Evolutionary conservation across 2,113 vertebrate species (phyloP).

Genomic region (Fulica atra): DNA sequence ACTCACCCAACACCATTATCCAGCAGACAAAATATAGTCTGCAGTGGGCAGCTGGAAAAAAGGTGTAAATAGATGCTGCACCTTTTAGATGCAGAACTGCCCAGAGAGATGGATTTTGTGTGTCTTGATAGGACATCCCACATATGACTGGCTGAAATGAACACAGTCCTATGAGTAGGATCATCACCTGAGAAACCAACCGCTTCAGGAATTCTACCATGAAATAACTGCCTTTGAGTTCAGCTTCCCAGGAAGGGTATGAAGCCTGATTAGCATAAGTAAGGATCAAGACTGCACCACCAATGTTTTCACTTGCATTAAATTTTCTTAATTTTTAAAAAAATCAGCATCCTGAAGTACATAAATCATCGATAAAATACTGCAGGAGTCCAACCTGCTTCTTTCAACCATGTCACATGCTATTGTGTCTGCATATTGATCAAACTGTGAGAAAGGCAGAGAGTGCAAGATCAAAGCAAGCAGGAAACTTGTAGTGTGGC

Average conservation of each 20-base stretch:
- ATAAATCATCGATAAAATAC: neutral
- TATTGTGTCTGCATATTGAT: neutral
- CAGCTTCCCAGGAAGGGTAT: neutral
- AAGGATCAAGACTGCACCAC: neutral
- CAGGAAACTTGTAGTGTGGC: neutral
- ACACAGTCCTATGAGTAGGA: neutral
- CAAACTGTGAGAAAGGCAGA: neutral
- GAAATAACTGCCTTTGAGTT: neutral
- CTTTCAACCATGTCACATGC: neutral
- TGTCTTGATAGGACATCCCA: neutral
- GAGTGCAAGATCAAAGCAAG: neutral
- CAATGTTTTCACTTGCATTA: neutral
- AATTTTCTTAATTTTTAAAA: neutral
- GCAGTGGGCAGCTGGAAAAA: neutral
- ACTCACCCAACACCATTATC: neutral
- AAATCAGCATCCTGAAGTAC: neutral
- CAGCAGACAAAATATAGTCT: neutral
- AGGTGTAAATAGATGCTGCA: neutral
- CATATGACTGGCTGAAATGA: neutral
- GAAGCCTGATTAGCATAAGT: neutral
- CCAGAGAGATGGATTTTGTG: neutral
- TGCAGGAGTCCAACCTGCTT: neutral
- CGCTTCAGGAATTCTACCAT: neutral
- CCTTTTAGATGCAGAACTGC: neutral
- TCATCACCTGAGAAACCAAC: neutral